Base-by-base conservation (phyloP, 2,113 vertebrate genomes). In the Speoplatyrhinus poulsoni region DNA sequence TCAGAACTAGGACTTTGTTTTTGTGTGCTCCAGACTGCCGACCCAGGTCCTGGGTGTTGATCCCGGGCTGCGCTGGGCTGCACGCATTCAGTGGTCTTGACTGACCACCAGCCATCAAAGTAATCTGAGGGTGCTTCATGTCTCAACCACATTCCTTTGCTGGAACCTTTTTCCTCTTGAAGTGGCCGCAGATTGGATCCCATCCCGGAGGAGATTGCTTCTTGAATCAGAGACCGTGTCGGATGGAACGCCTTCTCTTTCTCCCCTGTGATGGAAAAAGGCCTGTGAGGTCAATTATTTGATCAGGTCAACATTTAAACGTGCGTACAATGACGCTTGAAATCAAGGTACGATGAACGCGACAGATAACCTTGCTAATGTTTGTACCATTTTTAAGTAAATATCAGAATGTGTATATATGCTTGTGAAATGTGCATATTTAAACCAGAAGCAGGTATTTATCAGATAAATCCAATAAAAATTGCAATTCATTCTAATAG, bases 111-210 rank as follows among this genome's bases (percentile, higher is more conserved):
- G 65, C 57, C 59, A 41, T 50, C 50, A 75, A 69, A 62, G 71
- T 62, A 62, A 17, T 75, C 70, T 65, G 67, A 73, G 52, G 54
- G 52, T 69, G 47, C 53, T n/a, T 76, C 67, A 69, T 36, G 47
- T 76, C 65, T 64, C 9, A 61, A 49, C 62, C 32, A 7, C 52
- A 70, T 74, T 75, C 58, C 56, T 58, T 17, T 62, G 15, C 17
- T 4, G 46, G 67, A 67, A 70, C 72, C 72, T 73, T 75, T 75
- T 36, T 36, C 64, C 36, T 41, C 5, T 41, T 58, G 19, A 50
- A 68, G 60, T 67, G 75, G 58, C 49, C 70, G n/a, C 66, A 78
- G 76, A 84, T 68, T 75, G 46, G 56, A 75, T 75, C 63, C 10
- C 16, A 61, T 76, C 64, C 62, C 58, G 68, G 67, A 73, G 64